These are phyloP conservation scores for Geotrupes spiniger DNA, from an alignment of 2,888 invertebrate species.

Conservation along the genomic window DNA sequence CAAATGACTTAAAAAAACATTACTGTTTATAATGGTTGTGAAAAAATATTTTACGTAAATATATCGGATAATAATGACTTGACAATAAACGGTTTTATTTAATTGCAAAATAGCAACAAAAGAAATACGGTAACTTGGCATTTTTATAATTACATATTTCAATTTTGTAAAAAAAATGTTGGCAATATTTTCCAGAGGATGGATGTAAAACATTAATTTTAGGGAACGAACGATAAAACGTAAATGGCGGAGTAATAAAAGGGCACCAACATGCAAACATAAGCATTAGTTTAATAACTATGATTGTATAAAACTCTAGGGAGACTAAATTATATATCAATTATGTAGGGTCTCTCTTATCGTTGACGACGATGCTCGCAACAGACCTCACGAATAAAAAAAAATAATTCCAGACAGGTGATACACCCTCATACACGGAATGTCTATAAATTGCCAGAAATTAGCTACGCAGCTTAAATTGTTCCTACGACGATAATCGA, in stretches of 20 bases:
- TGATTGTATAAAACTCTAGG: constrained; percentile 41
- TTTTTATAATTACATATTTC: no score
- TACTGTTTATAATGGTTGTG: no score
- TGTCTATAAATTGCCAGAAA: background rate
- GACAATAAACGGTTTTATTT: no score
- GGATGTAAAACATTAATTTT: constrained; percentile 12
- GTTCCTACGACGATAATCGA: no score
- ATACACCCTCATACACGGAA: constrained; percentile 2
- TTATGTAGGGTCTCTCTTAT: constrained; percentile 32
- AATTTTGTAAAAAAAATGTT: no score
- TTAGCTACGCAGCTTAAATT: constrained; percentile 1
- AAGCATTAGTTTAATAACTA: constrained; percentile 42
- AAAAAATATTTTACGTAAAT: no score
- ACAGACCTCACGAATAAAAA: constrained; percentile 12
- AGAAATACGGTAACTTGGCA: no score
- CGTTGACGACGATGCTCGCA: constrained; percentile 22
- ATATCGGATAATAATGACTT: no score
- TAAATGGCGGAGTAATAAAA: constrained; percentile 28
- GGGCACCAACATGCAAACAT: constrained; percentile 39
- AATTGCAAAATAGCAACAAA: no score
- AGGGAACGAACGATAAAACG: constrained; percentile 18
- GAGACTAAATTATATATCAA: constrained; percentile 45
- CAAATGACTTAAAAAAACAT: no score
- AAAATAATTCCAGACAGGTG: constrained; percentile 17
- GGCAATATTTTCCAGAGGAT: no score